Base-by-base conservation (phyloP, 2,113 vertebrate species). In the Miniopterus natalensis region DNA sequence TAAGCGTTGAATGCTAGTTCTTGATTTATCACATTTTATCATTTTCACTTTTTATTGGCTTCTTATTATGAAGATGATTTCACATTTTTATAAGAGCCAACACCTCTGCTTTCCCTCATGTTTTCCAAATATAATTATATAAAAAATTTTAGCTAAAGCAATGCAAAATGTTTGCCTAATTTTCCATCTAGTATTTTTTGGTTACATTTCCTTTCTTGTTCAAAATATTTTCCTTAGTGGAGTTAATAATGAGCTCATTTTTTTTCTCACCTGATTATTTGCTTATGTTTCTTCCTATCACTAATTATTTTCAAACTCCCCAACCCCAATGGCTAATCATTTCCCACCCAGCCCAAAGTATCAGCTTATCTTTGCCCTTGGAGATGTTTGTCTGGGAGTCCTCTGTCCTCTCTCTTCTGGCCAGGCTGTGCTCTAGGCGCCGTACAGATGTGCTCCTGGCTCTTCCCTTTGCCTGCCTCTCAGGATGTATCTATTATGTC, bases 141-240 rank as follows among this genome's bases (percentile, higher is more conserved):
- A 2, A 84, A 53, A 25, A n/a, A 2, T 57, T 93, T 91, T 70
- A 57, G 21, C 15, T 51, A 63, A 61, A 90, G 31, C 68, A 42
- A 65, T 59, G 23, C 42, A 57, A 80, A 97, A 73, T 89, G 11
- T 80, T 93, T 88, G 45, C 21, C 36, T 53, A 74, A 10, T 90
- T 90, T 83, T 66, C 13, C 4, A 31, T 55, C 27, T 79, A 75
- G 17, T 45, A 36, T 80, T 87, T 90, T 90, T 57, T 87, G 29
- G 51, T 95, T 80, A 61, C 3, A n/a, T 74, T 93, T 93, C 66
- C 66, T 79, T 85, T 75, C 17, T 89, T 20, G 1, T 71, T 91
- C 63, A 91, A 81, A 71, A 71, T 93, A 23, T 93, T 68, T 88
- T 68, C 40, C 40, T 95, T 89, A 70, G 45, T 63, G 31, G n/a